Base-by-base conservation (phyloP, 2,113 vertebrate species). In the Martes martes region DNA sequence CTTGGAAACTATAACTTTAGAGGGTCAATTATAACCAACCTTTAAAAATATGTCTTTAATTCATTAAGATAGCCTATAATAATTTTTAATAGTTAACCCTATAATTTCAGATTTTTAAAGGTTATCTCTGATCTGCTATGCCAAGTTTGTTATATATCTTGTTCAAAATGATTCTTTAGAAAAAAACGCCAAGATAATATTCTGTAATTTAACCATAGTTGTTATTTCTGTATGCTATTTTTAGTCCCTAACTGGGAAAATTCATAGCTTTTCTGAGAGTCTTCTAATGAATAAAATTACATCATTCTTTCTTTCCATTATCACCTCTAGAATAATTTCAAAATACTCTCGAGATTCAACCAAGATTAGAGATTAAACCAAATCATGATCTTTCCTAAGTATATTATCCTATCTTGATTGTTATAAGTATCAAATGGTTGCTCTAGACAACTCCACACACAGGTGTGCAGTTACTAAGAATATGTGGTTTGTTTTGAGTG, bases 231-330 rank as follows among this genome's bases (percentile, higher is more conserved):
- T 65, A 45, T 87, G 13, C 11, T 55, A 71, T 92, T 59, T 73
- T 45, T n/a, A 59, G 4, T 52, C 39, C 57, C 88, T 76, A 83
- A 74, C 42, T 91, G 71, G 39, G 0, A 94, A 91, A 89, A 91
- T 76, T 89, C 85, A 79, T 74, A 85, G 19, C n/a, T 91, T 76
- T 91, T 21, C 65, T 67, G 11, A 69, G 21, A 47, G 65, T 52
- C 10, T 90, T 93, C 90, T 83, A 71, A 88, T 87, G 57, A 96
- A 67, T 87, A 87, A 90, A 73, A 96, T 74, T 88, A 69, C 2
- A 71, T 50, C 31, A 83, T 79, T 67, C 14, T 95, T 95, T 94
- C 7, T 18, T 80, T 88, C 9, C 18, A 59, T 96, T 74, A 36
- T 73, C 7, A 79, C 42, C 5, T 87, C 31, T 89, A 89, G 71